phyloP scores from a whole-genome alignment of 2,888 invertebrate genomes.

The Campopleginae sp. region DNA sequence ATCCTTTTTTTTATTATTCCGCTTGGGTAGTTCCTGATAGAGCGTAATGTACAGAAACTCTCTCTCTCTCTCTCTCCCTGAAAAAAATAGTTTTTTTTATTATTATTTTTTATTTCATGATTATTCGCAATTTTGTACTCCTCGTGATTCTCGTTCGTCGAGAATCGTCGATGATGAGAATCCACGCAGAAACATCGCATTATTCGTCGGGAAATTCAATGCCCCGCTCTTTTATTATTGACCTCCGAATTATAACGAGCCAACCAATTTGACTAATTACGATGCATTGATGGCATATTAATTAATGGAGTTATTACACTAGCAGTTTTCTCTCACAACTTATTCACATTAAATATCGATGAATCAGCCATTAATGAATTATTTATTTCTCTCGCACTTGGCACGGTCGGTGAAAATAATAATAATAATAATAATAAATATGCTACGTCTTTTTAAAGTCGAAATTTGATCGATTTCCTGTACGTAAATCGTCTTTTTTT shows the following conservation, averaged over 20 bases:
- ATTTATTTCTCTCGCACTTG: background rate
- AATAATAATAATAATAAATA: background rate
- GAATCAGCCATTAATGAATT: background rate
- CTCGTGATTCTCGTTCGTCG: background rate
- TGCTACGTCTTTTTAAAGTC: no score
- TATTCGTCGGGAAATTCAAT: background rate
- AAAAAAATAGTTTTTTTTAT: no score
- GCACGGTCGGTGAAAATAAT: no score
- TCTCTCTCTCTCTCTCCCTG: no score
- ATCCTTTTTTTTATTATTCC: conserved; percentile 51
- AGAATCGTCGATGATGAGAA: background rate
- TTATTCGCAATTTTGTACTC: background rate
- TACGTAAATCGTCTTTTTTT: background rate
- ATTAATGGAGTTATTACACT: conserved; percentile 11
- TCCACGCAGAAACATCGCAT: background rate
- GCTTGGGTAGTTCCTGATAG: conserved; percentile 30
- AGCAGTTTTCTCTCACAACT: background rate
- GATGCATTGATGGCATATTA: background rate
- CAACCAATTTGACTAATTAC: background rate
- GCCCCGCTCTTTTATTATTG: background rate
- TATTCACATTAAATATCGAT: background rate
- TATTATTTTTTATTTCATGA: background rate
- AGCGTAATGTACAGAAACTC: conserved; percentile 20
- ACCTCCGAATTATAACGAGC: background rate
- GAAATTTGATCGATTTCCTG: background rate